Evolutionary conservation across 35 echinoderm and acorn worm species (phyloP).

Genomic region (Ophiothrix spiculata): DNA sequence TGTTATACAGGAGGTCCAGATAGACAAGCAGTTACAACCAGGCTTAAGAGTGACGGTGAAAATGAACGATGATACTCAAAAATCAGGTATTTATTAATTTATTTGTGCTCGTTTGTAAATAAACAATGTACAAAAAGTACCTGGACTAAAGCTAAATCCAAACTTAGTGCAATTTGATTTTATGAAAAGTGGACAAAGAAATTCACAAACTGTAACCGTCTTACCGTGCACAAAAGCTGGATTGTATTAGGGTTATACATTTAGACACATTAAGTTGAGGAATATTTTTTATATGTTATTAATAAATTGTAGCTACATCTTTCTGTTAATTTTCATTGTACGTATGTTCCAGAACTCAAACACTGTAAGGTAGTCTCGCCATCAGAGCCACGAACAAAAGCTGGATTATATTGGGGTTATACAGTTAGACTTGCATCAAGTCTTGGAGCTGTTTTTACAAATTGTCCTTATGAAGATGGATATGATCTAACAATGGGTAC

Average conservation of each 20-base stretch:
- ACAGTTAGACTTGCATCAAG: constrained; percentile 62
- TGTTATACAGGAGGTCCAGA: constrained; percentile 66
- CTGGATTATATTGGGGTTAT: constrained; percentile 93
- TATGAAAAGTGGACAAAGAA: no score
- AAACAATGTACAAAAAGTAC: no score
- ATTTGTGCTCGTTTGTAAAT: no score
- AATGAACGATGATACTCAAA: constrained; percentile 45
- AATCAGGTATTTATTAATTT: constrained; percentile 11
- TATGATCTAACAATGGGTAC: constrained; percentile 89
- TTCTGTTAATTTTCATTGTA: no score
- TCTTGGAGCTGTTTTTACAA: constrained; percentile 64
- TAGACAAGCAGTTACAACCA: constrained; percentile 78
- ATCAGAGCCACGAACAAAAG: constrained; percentile 57
- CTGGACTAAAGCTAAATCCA: no score
- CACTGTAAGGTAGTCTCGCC: constrained; percentile 68
- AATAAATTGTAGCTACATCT: no score
- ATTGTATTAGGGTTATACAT: no score
- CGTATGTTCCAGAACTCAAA: not conserved
- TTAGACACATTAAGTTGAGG: no score
- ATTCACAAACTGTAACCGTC: no score
- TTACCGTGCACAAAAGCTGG: no score
- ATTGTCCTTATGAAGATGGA: constrained; percentile 57
- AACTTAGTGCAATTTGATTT: no score
- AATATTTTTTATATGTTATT: no score
- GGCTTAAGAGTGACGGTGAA: constrained; percentile 84